Conservation (phyloP, 2,888 invertebrate species). For the Megamerina dolium region DNA sequence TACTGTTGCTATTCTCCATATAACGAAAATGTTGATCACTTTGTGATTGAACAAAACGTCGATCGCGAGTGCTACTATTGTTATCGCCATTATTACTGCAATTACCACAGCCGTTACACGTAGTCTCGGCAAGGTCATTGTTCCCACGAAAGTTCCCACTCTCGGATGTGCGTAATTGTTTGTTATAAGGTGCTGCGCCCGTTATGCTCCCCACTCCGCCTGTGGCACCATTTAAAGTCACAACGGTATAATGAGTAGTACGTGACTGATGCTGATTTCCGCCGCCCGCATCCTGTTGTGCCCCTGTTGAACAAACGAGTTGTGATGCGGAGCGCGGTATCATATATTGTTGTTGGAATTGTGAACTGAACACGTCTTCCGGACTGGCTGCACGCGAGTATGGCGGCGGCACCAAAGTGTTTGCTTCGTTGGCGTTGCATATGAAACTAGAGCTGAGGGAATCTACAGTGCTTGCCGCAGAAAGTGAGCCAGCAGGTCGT, state of each 20-base stretch:
- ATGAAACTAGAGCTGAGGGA: slow-evolving; percentile 82
- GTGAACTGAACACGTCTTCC: slow-evolving; percentile 55
- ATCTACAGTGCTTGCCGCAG: slow-evolving; percentile 79
- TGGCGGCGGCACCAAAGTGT: slow-evolving; percentile 75
- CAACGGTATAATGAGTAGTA: slow-evolving; percentile 21
- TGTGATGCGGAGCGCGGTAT: slow-evolving; percentile 59
- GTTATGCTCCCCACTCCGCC: slow-evolving; percentile 5
- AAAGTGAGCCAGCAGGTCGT: slow-evolving; percentile 68
- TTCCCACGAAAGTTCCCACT: slow-evolving; percentile 34
- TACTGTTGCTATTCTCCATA: slow-evolving; percentile 43
- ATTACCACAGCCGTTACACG: slow-evolving; percentile 23
- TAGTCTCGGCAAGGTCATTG: slow-evolving; percentile 25
- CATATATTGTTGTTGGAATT: slow-evolving; percentile 38
- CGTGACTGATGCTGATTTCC: slow-evolving; percentile 23
- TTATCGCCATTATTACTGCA: slow-evolving; percentile 19
- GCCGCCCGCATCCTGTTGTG: slow-evolving; percentile 13
- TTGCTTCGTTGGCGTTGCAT: slow-evolving; percentile 81
- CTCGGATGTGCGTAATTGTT: slow-evolving; percentile 34
- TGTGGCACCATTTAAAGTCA: slow-evolving; percentile 19
- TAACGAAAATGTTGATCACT: slow-evolving; percentile 48
- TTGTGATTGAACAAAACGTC: slow-evolving; percentile 41
- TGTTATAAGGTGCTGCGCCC: slow-evolving; percentile 8
- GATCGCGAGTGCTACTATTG: slow-evolving; percentile 15
- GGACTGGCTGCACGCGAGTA: slow-evolving; percentile 74
- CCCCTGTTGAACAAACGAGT: slow-evolving; percentile 48